phyloP scores from a whole-genome alignment of 2,797 vertebrate species.

The Mus caroli region DNA sequence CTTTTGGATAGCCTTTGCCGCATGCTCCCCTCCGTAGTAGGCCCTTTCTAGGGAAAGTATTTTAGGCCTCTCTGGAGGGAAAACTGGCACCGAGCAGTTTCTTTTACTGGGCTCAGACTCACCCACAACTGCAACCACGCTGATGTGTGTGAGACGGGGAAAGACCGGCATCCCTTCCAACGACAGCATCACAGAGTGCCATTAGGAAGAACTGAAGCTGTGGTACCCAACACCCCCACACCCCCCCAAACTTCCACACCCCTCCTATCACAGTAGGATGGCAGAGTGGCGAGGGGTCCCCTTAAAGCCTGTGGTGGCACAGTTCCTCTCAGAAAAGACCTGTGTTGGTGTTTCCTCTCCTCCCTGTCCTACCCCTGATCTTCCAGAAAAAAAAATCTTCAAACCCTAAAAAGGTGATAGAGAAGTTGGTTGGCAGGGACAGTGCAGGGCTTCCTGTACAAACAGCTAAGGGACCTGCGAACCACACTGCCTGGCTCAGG shows the following conservation, averaged over 20 bases:
- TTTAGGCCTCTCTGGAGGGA: neutral
- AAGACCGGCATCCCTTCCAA: neutral
- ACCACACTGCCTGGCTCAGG: conserved; percentile 2
- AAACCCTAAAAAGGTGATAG: conserved; percentile 2
- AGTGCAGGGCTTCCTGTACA: conserved; percentile 48
- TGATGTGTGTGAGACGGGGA: neutral
- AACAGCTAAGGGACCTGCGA: neutral
- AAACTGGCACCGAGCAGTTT: conserved; percentile 12
- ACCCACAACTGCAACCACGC: neutral
- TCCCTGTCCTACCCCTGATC: neutral
- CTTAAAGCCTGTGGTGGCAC: neutral
- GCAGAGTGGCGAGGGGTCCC: neutral
- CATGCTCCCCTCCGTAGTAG: neutral
- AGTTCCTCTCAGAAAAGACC: neutral
- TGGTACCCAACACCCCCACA: neutral
- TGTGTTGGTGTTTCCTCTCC: neutral
- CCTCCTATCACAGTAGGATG: neutral
- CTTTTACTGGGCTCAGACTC: conserved; percentile 19
- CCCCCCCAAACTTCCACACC: neutral
- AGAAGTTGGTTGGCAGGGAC: conserved; percentile 5
- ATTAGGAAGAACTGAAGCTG: neutral
- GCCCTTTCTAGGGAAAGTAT: neutral
- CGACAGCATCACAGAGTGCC: neutral
- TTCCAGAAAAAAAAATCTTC: neutral
- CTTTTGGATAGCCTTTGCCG: neutral